A percentile compares a stretch with the other conserved stretches of the same genome.
Conservation (phyloP, 2,888 invertebrate genomes). For the Trilocha varians region DNA sequence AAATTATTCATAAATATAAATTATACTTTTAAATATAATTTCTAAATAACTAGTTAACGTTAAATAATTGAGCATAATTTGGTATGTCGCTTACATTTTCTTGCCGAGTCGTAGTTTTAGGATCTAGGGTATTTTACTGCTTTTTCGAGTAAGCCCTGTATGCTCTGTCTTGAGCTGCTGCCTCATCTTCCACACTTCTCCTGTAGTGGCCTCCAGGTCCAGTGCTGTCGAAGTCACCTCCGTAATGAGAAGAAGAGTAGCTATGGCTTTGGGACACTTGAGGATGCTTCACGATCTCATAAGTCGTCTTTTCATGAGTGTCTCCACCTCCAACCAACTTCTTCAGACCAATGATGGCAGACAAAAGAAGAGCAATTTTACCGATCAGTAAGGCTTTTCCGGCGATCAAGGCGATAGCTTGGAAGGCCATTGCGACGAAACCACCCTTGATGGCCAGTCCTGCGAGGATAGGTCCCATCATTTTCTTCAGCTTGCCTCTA, state of each 20-base stretch:
- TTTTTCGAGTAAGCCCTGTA: slow-evolving; percentile 70
- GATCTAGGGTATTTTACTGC: slow-evolving; percentile 51
- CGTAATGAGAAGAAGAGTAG: slow-evolving; percentile 80
- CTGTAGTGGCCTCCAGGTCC: slow-evolving; percentile 76
- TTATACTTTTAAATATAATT: slow-evolving; percentile 17
- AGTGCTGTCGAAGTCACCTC: slow-evolving; percentile 73
- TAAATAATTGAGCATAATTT: no score
- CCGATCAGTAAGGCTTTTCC: slow-evolving; percentile 87
- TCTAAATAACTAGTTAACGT: no score
- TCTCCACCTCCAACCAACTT: slow-evolving; percentile 79
- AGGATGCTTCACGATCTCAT: slow-evolving; percentile 90
- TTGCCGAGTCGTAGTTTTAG: slow-evolving; percentile 51
- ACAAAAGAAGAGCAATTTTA: slow-evolving; percentile 86
- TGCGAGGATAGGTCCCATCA: slow-evolving; percentile 78
- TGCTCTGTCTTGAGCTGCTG: slow-evolving; percentile 76
- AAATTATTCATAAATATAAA: slow-evolving; percentile 13
- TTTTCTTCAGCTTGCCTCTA: slow-evolving; percentile 76
- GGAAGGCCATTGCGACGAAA: slow-evolving; percentile 82
- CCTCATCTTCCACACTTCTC: slow-evolving; percentile 72
- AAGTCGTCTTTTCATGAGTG: slow-evolving; percentile 84
- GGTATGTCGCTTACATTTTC: slow-evolving; percentile 19
- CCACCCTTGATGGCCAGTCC: slow-evolving; percentile 81
- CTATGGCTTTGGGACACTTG: slow-evolving; percentile 84
- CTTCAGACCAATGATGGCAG: slow-evolving; percentile 85
- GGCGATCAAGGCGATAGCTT: slow-evolving; percentile 82